These are phyloP conservation scores for Gordius sp. DNA, from an alignment of 2,888 invertebrate species.

Conservation along the genomic window DNA sequence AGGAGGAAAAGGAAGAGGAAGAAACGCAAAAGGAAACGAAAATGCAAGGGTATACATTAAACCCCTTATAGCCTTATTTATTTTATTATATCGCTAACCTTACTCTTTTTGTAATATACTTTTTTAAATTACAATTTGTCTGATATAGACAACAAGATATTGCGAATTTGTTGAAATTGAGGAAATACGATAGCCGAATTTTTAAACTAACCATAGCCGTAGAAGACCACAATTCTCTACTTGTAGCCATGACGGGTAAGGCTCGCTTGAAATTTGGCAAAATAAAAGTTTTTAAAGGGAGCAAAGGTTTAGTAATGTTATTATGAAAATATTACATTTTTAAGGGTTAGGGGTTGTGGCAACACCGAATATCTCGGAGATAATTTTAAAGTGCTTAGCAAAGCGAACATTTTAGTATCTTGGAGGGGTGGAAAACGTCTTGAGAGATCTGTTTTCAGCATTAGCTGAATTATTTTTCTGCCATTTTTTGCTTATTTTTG, in stretches of 20 bases:
- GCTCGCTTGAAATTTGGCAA: too few species aligned
- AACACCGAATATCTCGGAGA: too few species aligned
- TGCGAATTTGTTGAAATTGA: conserved; percentile 3
- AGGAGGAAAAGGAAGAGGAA: not conserved
- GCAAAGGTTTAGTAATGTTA: too few species aligned
- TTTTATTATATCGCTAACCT: not conserved
- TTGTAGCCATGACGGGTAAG: not conserved
- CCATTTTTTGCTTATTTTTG: too few species aligned
- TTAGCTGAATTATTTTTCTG: too few species aligned
- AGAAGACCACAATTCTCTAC: not conserved
- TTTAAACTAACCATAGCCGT: not conserved
- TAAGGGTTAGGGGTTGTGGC: too few species aligned
- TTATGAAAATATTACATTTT: too few species aligned
- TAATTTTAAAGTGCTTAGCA: too few species aligned
- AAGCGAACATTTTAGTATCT: too few species aligned
- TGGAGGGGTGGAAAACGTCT: too few species aligned
- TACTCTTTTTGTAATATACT: not conserved
- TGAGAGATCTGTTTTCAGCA: too few species aligned
- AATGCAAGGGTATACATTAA: not conserved
- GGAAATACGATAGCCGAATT: not conserved
- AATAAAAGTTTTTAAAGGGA: too few species aligned
- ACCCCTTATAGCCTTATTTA: not conserved
- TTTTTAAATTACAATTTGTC: not conserved
- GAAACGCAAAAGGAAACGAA: not conserved
- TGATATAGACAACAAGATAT: conserved; percentile 8